phyloP scores from a whole-genome alignment of 2,888 invertebrate species.

The Scaptomyza flava region DNA sequence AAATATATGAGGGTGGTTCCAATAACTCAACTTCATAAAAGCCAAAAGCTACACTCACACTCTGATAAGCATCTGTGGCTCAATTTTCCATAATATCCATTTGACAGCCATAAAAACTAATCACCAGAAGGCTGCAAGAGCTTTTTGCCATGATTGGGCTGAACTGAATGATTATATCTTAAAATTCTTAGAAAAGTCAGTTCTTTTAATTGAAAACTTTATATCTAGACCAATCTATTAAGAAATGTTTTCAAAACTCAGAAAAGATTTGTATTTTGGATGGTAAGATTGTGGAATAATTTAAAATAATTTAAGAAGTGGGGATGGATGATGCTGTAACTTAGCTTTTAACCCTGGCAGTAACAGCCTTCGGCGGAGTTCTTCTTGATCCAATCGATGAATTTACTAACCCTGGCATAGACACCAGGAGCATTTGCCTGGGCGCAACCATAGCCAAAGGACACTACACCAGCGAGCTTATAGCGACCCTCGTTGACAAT shows the following conservation, averaged over 20 bases:
- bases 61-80: slow-evolving; percentile 31
- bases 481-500: slow-evolving; percentile 78
- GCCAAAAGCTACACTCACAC: slow-evolving; percentile 35
- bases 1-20: slow-evolving; percentile 61
- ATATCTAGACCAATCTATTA: background rate
- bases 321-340: background rate
- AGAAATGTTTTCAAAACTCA: background rate
- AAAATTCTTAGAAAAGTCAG: slow-evolving; percentile 1
- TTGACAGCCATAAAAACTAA: slow-evolving; percentile 34
- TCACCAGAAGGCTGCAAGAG: background rate
- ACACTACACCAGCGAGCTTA: slow-evolving; percentile 82
- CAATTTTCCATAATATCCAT: slow-evolving; percentile 39
- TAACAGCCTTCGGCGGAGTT: slow-evolving; percentile 80
- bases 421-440: slow-evolving; percentile 82
- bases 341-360: slow-evolving; percentile 63
- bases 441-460: slow-evolving; percentile 82
- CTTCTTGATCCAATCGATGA: slow-evolving; percentile 79
- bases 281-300: slow-evolving; percentile 59
- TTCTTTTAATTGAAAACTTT: background rate
- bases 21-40: slow-evolving; percentile 26
- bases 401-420: slow-evolving; percentile 82
- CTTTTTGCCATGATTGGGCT: background rate
- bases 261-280: slow-evolving; percentile 54
- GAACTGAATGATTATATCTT: background rate
- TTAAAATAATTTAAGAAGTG: slow-evolving; percentile 64